Evolutionary conservation across 2,888 invertebrate species (phyloP).

Genomic region (Drosophila anomalata): DNA sequence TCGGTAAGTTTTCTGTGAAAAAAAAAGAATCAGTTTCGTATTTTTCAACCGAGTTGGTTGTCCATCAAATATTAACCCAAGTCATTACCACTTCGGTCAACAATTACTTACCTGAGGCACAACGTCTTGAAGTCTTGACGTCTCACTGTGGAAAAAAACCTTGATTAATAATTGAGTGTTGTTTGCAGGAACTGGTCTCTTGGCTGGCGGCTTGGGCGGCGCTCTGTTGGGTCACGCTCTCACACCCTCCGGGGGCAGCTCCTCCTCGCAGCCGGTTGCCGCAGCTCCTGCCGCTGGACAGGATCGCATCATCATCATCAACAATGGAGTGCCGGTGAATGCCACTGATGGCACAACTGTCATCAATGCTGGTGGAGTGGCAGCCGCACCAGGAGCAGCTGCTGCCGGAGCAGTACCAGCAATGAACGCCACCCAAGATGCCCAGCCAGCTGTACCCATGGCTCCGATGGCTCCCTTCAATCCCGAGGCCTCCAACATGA

Average conservation of each 20-base stretch:
- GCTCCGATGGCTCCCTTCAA: slow-evolving; percentile 54
- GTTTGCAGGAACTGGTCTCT: slow-evolving; percentile 79
- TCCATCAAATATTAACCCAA: background rate
- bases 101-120: too few species aligned
- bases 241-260: slow-evolving; percentile 78
- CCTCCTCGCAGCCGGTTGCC: slow-evolving; percentile 64
- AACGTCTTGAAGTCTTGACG: background rate
- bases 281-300: slow-evolving; percentile 72
- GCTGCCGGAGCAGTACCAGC: slow-evolving; percentile 20
- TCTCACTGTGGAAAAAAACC: slow-evolving; percentile 2
- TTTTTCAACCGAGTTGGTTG: background rate
- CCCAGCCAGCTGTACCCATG: slow-evolving; percentile 45
- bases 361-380: slow-evolving; percentile 47
- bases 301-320: slow-evolving; percentile 82
- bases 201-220: slow-evolving; percentile 82
- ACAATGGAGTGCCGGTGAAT: slow-evolving; percentile 80
- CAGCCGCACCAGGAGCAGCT: slow-evolving; percentile 39
- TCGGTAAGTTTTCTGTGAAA: slow-evolving; percentile 64
- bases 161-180: background rate
- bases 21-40: background rate
- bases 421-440: slow-evolving; percentile 48
- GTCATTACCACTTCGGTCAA: background rate
- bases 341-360: slow-evolving; percentile 65
- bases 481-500: slow-evolving; percentile 50
- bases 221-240: slow-evolving; percentile 81